Evolutionary conservation across 2,888 invertebrate species (phyloP).

Genomic region (Drosophila suboccidentalis): DNA sequence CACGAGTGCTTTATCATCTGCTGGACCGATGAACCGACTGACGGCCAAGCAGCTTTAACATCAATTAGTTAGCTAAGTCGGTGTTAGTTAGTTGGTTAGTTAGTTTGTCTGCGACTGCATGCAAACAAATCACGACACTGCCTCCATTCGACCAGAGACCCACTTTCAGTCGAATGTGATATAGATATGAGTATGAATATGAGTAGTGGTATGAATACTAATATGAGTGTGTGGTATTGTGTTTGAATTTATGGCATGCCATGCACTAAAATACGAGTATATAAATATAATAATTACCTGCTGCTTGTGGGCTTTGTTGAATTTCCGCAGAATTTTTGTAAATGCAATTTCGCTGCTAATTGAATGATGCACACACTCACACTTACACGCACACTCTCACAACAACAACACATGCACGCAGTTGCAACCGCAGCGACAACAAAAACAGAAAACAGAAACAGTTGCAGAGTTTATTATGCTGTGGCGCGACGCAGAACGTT

Average conservation of each 20-base stretch:
- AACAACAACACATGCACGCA: neutral
- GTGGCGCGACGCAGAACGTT: constrained; percentile 13
- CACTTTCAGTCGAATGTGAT: constrained; percentile 4
- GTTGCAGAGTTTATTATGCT: constrained; percentile 23
- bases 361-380: constrained; percentile 51
- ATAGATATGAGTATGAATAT: neutral
- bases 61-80: constrained; percentile 59
- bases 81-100: constrained; percentile 36
- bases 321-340: constrained; percentile 33
- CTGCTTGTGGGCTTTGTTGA: constrained; percentile 23
- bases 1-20: constrained; percentile 41
- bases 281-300: constrained; percentile 56
- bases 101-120: constrained; percentile 38
- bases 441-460: constrained; percentile 28
- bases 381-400: constrained; percentile 1
- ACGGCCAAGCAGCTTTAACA: constrained; percentile 41
- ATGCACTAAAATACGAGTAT: constrained; percentile 41
- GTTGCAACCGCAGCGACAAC: constrained; percentile 4
- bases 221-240: constrained; percentile 20
- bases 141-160: constrained; percentile 8
- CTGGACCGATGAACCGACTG: constrained; percentile 21
- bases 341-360: constrained; percentile 51
- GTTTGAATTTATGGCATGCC: constrained; percentile 46
- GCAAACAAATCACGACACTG: constrained; percentile 52
- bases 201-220: neutral